Conservation (phyloP, 2,888 invertebrate genomes). For the Spisula subtruncata region DNA sequence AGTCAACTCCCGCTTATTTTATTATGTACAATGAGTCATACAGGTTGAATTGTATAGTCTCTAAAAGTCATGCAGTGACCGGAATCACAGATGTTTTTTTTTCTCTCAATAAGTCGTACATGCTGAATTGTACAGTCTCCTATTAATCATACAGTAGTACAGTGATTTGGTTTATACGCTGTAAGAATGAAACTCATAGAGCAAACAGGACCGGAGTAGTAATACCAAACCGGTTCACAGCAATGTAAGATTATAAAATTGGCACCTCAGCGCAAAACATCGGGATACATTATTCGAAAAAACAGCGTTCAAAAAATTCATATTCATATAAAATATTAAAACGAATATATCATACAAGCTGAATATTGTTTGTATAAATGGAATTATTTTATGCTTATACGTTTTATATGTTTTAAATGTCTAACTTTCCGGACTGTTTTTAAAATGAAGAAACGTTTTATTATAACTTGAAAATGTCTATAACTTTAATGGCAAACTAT, state of each 20-base stretch:
- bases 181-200: too few relatives aligned
- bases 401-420: conserved; percentile 1
- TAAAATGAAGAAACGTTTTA: background rate
- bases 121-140: too few relatives aligned
- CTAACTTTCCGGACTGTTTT: background rate
- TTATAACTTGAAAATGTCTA: background rate
- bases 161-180: too few relatives aligned
- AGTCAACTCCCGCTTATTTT: too few relatives aligned
- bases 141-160: too few relatives aligned
- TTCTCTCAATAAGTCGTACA: too few relatives aligned
- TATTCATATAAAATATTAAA: background rate
- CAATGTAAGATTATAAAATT: background rate
- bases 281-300: background rate
- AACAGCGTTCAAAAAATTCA: background rate
- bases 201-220: background rate
- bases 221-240: background rate
- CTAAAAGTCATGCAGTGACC: too few relatives aligned
- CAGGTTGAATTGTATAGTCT: too few relatives aligned
- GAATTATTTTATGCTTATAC: background rate
- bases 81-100: too few relatives aligned
- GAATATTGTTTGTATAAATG: background rate
- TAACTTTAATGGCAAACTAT: conserved; percentile 6
- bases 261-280: background rate
- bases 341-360: background rate
- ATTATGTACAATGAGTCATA: too few relatives aligned